phyloP scores from a whole-genome alignment of 1,140 invertebrate genomes.

The Conus betulinus region DNA sequence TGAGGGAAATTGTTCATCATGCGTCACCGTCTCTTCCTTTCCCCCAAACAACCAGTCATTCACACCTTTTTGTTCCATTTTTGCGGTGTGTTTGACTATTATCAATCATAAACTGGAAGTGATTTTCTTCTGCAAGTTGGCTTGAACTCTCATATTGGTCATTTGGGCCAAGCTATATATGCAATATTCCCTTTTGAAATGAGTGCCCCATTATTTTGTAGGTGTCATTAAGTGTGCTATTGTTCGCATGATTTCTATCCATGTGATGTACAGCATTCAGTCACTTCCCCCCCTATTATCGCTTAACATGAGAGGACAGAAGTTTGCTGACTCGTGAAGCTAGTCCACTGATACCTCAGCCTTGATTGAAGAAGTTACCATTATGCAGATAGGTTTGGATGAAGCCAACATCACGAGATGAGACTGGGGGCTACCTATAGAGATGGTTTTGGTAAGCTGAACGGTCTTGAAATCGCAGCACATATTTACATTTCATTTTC shows the following conservation, averaged over 20 bases:
- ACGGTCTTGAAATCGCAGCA: no score
- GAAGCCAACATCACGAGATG: no score
- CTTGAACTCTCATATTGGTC: constrained; percentile 22
- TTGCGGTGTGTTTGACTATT: not conserved
- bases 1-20: not conserved
- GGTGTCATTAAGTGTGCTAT: constrained; percentile 10
- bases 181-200: constrained; percentile 22
- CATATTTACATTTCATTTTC: no score
- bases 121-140: constrained; percentile 19
- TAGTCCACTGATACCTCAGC: no score
- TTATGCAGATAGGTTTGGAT: no score
- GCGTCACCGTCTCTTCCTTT: not conserved
- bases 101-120: not conserved
- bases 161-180: constrained; percentile 24
- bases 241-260: constrained; percentile 8
- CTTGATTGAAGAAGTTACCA: no score
- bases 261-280: not conserved
- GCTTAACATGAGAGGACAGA: no score
- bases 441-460: no score
- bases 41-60: not conserved
- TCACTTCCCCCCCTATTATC: no score
- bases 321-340: no score
- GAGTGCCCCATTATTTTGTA: not conserved
- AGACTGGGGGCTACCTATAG: no score
- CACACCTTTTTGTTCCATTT: not conserved